Percentiles rank a stretch among this genome's conserved stretches.
Evolutionary conservation across 30 jellyfish, hydroid and myxozoan species (phyloP).

Genomic region (Pseudorhiza aurosa): DNA sequence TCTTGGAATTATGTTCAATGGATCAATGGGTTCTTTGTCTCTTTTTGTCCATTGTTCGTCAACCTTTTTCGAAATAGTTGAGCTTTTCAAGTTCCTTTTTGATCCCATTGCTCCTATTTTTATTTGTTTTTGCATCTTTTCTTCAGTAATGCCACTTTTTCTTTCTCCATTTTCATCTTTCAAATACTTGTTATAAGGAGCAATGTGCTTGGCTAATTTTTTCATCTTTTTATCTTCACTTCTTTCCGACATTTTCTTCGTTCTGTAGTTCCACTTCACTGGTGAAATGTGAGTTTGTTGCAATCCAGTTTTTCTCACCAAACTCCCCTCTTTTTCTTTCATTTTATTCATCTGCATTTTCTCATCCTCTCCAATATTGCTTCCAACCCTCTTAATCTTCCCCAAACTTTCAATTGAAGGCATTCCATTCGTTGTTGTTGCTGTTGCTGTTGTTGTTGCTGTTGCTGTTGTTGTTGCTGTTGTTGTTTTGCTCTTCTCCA

Average conservation of each 20-base stretch:
- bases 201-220: neutral
- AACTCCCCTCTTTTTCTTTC: neutral
- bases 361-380: neutral
- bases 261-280: neutral
- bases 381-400: neutral
- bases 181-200: neutral
- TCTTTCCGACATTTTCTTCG: neutral
- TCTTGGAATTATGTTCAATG: slow-evolving; percentile 44
- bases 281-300: slow-evolving; percentile 16
- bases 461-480: neutral
- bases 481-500: neutral
- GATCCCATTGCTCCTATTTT: neutral
- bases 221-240: neutral
- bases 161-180: neutral
- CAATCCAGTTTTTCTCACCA: neutral
- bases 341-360: neutral
- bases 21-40: slow-evolving; percentile 20
- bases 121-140: neutral
- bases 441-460: too few relatives aligned
- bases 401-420: neutral
- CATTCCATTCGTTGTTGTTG: neutral
- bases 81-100: neutral
- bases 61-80: neutral
- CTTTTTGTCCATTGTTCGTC: slow-evolving; percentile 6
- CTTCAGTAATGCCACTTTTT: neutral